These are phyloP conservation scores for Hydrocynus forskahlii DNA, from an alignment of 2,797 vertebrate species.

Conservation along the genomic window DNA sequence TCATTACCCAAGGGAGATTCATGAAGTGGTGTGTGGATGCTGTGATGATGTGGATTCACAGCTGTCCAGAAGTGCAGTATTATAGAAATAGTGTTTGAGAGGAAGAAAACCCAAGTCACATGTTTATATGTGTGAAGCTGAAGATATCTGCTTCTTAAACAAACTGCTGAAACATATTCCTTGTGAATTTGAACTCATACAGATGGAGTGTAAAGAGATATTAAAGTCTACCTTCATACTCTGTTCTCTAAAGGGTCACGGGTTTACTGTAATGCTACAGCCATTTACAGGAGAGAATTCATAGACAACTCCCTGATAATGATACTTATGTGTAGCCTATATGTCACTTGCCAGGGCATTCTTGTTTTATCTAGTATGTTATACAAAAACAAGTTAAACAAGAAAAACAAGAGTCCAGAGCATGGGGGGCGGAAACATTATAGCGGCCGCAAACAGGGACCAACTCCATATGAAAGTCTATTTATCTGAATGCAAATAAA, in stretches of 20 bases:
- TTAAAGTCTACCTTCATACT: neutral
- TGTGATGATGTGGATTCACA: conserved; percentile 35
- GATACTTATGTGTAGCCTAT: too few relatives aligned
- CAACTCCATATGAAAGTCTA: too few relatives aligned
- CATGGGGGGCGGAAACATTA: too few relatives aligned
- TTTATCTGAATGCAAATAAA: too few relatives aligned
- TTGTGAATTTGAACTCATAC: conserved; percentile 21
- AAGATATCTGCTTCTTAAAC: conserved; percentile 30
- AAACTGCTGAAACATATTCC: neutral
- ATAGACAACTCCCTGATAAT: too few relatives aligned
- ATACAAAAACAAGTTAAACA: too few relatives aligned
- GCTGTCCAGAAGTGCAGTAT: neutral
- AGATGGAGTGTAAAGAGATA: conserved; percentile 30
- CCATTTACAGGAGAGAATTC: neutral
- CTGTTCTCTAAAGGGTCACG: neutral
- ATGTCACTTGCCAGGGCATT: too few relatives aligned
- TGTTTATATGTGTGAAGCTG: conserved; percentile 28
- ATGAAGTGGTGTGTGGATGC: conserved; percentile 17
- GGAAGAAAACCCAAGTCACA: conserved; percentile 41
- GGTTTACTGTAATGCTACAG: neutral
- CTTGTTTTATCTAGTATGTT: too few relatives aligned
- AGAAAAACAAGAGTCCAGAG: too few relatives aligned
- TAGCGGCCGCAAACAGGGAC: too few relatives aligned
- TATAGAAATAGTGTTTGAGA: conserved; percentile 25
- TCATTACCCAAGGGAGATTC: conserved; percentile 39